Percentiles rank a stretch among this genome's conserved stretches.
phyloP scores from a whole-genome alignment of 1,140 invertebrate species.

The Ostrea edulis region DNA sequence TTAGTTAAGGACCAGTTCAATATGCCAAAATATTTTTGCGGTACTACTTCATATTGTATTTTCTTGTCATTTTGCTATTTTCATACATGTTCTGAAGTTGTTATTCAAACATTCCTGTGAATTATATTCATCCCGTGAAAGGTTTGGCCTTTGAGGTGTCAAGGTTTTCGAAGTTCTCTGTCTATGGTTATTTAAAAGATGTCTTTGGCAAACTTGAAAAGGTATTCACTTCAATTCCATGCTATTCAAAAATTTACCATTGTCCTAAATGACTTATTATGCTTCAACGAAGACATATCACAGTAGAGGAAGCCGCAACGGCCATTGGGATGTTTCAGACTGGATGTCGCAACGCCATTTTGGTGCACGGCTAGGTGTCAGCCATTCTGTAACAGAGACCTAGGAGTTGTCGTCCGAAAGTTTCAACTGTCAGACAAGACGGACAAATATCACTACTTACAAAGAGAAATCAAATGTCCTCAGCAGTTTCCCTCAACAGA shows the following conservation, averaged over 20 bases:
- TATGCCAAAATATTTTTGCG: too few relatives aligned
- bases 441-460: too few relatives aligned
- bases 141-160: not conserved
- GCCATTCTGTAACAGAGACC: not conserved
- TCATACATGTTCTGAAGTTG: too few relatives aligned
- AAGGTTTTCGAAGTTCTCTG: not conserved
- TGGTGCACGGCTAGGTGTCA: not conserved
- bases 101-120: too few relatives aligned
- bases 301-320: slow-evolving; percentile 2
- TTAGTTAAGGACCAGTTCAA: too few relatives aligned
- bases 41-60: too few relatives aligned
- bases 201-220: not conserved
- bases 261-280: not conserved
- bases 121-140: not conserved
- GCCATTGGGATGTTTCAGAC: not conserved
- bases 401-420: too few relatives aligned
- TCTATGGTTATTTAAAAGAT: not conserved
- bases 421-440: too few relatives aligned
- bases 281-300: not conserved
- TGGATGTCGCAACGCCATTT: not conserved
- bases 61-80: too few relatives aligned
- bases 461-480: too few relatives aligned
- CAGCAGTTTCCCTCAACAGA: too few relatives aligned
- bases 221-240: not conserved
- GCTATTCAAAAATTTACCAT: not conserved